Base-by-base conservation (phyloP, 2,113 vertebrate species). In the Opisthocomus hoazin region DNA sequence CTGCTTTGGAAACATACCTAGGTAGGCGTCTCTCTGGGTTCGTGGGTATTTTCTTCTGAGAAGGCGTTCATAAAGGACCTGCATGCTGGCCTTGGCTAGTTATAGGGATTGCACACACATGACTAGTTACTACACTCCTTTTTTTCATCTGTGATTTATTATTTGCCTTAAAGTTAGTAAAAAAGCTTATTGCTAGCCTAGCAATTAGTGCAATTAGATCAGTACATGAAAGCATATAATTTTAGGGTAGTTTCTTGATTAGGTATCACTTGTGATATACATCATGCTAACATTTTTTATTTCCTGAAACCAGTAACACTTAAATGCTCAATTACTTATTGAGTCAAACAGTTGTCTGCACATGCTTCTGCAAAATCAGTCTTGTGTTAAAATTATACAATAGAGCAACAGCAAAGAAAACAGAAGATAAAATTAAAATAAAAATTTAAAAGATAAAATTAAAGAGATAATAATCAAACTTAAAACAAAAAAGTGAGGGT, bases 61-160 rank as follows among this genome's bases (percentile, higher is more conserved):
- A 98, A 99, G 99, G 98, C 99, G 97, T 95, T 99, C 99, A 99
- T 99, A 99, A 98, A 99, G 99, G 98, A 99, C 99, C 98, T 99
- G 99, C 99, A 99, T 99, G 99, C 99, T 99, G 99, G 99, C 98
- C 98, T 99, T 99, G 98, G 99, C 99, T 99, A 99, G 99, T 99
- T 98, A 97, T 85, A 98, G 98, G 99, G 98, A 99, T 99, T 99
- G 99, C 97, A 99, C 98, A 99, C 98, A 99, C 97, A 99, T 96
- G 98, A 98, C 98, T 98, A 98, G 98, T 99, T 99, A 98, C 98
- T 98, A 98, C 98, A 99, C 98, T 98, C 98, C 93, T 98, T 97
- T 96, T 96, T 96, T 97, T 95, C 66, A 97, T 85, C 92, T 97
- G 97, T 93, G 95, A 97, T 96, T 97, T 97, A 96, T 96, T 97